A percentile compares a stretch with the other conserved stretches of the same genome.
These are phyloP conservation scores for Cataglyphis altisquamis DNA, from an alignment of 2,888 invertebrate genomes.

Conservation along the genomic window DNA sequence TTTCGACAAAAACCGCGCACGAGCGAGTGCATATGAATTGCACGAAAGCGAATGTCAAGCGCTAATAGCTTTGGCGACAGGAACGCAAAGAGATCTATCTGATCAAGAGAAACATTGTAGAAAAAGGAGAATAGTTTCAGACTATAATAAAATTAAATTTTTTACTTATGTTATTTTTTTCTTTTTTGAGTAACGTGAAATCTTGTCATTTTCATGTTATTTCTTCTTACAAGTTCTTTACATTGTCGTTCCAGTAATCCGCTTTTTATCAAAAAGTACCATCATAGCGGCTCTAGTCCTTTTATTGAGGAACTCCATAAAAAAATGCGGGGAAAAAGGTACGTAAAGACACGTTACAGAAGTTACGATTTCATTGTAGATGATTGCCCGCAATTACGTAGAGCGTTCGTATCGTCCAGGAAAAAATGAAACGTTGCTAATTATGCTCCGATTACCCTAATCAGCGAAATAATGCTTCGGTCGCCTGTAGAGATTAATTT, in stretches of 20 bases:
- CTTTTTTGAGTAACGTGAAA: not conserved
- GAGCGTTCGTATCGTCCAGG: conserved; percentile 38
- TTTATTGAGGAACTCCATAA: conserved; percentile 25
- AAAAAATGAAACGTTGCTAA: conserved; percentile 48
- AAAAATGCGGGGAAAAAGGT: conserved; percentile 13
- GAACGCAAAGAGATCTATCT: not conserved
- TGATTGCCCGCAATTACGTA: conserved; percentile 55
- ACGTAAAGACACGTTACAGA: conserved; percentile 46
- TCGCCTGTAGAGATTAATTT: conserved; percentile 47
- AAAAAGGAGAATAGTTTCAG: not conserved
- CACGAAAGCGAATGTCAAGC: conserved; percentile 7
- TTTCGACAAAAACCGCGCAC: conserved; percentile 9
- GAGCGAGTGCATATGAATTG: conserved; percentile 13
- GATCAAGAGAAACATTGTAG: not conserved
- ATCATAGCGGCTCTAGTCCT: conserved; percentile 20
- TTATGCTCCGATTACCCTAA: conserved; percentile 52
- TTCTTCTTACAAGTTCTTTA: not conserved
- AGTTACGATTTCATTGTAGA: conserved; percentile 54
- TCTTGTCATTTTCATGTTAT: not conserved
- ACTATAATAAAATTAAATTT: not conserved
- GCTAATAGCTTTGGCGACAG: conserved; percentile 26
- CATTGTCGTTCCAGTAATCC: conserved; percentile 6
- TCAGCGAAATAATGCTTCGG: conserved; percentile 53
- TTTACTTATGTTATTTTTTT: not conserved
- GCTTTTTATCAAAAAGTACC: conserved; percentile 34